Base-by-base conservation (phyloP, 2,113 vertebrate genomes). In the Campylorhamphus procurvoides region DNA sequence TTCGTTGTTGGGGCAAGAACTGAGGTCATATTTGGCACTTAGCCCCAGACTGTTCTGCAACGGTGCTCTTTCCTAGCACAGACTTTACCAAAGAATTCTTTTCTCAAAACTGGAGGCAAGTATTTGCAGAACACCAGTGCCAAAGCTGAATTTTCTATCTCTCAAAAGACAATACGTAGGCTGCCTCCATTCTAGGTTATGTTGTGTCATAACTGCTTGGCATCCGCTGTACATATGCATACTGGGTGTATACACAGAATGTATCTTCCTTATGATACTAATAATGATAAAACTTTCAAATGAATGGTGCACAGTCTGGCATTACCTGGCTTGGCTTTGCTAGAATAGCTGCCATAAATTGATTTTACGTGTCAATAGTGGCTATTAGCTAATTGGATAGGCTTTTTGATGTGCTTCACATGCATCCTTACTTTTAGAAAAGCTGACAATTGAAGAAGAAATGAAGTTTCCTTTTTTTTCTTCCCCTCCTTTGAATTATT, bases 1-100 rank as follows among this genome's bases (percentile, higher is more conserved):
- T 90, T 92, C 64, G 9, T 96, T 98, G 87, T 96, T 90, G 74
- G 87, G 91, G 72, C 81, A 90, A 96, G 84, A 91, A 94, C 97
- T 98, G 98, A 98, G 96, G 97, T 98, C 97, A 97, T 97, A 69
- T 96, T 98, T 98, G 98, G 98, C 97, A 91, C n/a, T 87, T 25
- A 87, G 90, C 96, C 97, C 95, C 96, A 83, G 82, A 94, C 95
- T 97, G 90, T 98, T 97, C 96, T 91, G 84, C 90, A 84, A 92
- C 84, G 96, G 88, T 97, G 94, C 96, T 96, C 76, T 96, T 94
- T 96, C 95, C 92, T 97, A 94, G 93, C 93, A 94, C 92, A 96
- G 94, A 94, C 86, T 97, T 97, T 91, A 98, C 93, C 46, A 81
- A 96, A 91, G 92, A 95, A 89, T 93, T 95, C 87, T 94, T 80